Evolutionary conservation across 2,797 vertebrate species (phyloP).

Genomic region (Ptychobarbus kaznakovi): DNA sequence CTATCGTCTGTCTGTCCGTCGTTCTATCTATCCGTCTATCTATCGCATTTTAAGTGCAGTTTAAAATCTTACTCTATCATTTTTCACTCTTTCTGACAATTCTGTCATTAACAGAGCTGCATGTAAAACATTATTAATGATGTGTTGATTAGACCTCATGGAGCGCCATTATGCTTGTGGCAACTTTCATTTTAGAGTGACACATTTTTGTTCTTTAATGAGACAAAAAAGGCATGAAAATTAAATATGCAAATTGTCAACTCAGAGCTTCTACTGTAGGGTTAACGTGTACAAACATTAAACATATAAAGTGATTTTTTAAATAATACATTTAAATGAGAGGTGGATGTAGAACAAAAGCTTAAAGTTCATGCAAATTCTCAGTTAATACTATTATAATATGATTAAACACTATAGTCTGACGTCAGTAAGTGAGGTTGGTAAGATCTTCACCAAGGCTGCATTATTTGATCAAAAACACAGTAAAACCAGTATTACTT

Average conservation of each 20-base stretch:
- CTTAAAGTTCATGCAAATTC: not conserved
- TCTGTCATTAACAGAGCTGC: conserved; percentile 24
- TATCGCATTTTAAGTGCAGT: not conserved
- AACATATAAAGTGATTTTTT: not conserved
- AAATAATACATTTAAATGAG: not conserved
- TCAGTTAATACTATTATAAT: not conserved
- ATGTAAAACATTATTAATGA: conserved; percentile 15
- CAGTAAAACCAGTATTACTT: not conserved
- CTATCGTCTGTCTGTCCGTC: not conserved
- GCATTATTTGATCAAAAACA: not conserved
- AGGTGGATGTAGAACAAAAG: not conserved
- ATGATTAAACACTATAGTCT: not conserved
- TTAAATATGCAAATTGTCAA: conserved; percentile 14
- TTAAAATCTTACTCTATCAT: not conserved
- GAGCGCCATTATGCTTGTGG: conserved; percentile 28
- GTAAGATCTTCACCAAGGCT: not conserved
- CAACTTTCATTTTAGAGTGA: conserved; percentile 20
- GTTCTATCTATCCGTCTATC: not conserved
- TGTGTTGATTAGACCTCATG: conserved; percentile 40
- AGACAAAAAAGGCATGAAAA: conserved; percentile 18
- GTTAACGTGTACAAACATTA: conserved; percentile 7
- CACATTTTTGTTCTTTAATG: conserved; percentile 6
- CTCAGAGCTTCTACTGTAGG: not conserved
- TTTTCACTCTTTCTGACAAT: conserved; percentile 14
- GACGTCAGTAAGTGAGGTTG: not conserved